phyloP scores from a whole-genome alignment of 2,888 invertebrate genomes.

The Caenorhabditis japonica region DNA sequence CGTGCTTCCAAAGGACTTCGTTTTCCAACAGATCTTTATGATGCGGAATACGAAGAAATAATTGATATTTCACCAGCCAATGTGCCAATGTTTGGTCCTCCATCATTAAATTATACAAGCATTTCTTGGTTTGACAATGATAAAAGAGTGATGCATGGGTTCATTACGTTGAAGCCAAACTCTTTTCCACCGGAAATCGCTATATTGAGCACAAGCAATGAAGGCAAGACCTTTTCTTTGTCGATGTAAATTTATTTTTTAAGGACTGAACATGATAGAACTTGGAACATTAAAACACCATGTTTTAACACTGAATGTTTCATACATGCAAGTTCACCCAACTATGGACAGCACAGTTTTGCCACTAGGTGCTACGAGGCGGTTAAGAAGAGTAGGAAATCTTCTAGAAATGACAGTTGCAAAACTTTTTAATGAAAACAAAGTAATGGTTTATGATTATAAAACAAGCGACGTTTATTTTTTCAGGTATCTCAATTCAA shows the following conservation, averaged over 20 bases:
- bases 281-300: constrained; percentile 74
- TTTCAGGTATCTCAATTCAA: constrained; percentile 75
- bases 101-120: constrained; percentile 76
- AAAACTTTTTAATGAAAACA: constrained; percentile 72
- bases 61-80: constrained; percentile 75
- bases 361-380: constrained; percentile 74
- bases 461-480: no score
- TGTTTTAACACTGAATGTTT: constrained; percentile 75
- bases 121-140: constrained; percentile 72
- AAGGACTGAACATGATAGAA: constrained; percentile 76
- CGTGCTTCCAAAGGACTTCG: constrained; percentile 72
- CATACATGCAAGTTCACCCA: constrained; percentile 77
- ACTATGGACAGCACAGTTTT: constrained; percentile 72
- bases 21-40: constrained; percentile 75
- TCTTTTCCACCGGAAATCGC: constrained; percentile 75
- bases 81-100: constrained; percentile 77
- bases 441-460: no score
- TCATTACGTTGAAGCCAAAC: constrained; percentile 75
- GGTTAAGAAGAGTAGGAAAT: constrained; percentile 73
- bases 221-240: no score
- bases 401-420: constrained; percentile 77
- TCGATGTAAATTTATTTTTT: constrained; percentile 5
- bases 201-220: constrained; percentile 75
- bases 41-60: constrained; percentile 72
- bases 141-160: constrained; percentile 72